Conservation (phyloP, 1,140 invertebrate genomes). For the Leptoteleia sp. region DNA sequence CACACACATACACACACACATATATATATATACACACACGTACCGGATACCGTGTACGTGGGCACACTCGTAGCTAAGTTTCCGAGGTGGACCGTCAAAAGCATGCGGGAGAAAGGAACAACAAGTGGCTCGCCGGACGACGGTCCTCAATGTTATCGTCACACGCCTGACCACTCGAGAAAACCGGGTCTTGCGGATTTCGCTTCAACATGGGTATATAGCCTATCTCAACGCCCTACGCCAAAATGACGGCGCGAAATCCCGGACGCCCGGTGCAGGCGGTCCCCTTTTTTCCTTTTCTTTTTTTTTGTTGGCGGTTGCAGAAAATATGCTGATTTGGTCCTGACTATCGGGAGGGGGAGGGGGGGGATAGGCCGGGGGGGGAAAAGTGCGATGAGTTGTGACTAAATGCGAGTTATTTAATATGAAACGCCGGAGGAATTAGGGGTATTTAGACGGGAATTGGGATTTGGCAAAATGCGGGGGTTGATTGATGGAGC, state of each 20-base stretch:
- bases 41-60: no score
- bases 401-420: slow-evolving; percentile 47
- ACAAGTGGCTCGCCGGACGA: slow-evolving; percentile 65
- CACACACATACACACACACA: no score
- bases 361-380: slow-evolving; percentile 7
- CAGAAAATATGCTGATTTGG: slow-evolving; percentile 58
- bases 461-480: no score
- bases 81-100: slow-evolving; percentile 62
- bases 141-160: slow-evolving; percentile 62
- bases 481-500: no score
- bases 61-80: slow-evolving; percentile 49
- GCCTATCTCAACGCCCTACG: slow-evolving; percentile 51
- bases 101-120: slow-evolving; percentile 65
- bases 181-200: slow-evolving; percentile 60
- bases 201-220: slow-evolving; percentile 34
- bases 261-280: slow-evolving; percentile 17
- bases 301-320: slow-evolving; percentile 52
- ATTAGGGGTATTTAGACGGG: no score
- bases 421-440: no score
- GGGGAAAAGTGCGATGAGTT: slow-evolving; percentile 50
- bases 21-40: no score
- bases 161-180: slow-evolving; percentile 64
- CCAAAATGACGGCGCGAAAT: slow-evolving; percentile 41
- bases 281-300: no score
- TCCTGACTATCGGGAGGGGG: no score